Conservation (phyloP, 2,113 vertebrate species). For the Cromileptes altivelis region DNA sequence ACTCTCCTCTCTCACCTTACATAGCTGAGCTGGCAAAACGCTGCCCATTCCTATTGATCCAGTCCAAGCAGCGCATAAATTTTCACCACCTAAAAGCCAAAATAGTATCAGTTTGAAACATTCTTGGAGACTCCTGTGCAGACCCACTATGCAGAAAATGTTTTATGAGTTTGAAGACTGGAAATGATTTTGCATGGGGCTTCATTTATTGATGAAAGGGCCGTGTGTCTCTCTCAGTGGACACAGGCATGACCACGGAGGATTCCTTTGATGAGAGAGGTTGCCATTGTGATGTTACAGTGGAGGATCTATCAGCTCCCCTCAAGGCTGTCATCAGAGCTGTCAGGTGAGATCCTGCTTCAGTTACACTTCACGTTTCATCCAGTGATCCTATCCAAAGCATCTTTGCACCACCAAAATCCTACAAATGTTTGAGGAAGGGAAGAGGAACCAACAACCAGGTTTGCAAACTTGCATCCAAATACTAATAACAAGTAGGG, state of each 20-base stretch:
- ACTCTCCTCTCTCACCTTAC: constrained; percentile 1
- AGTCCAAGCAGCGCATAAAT: constrained; percentile 57
- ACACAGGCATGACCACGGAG: constrained; percentile 90
- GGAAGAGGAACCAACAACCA: not conserved
- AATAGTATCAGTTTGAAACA: constrained; percentile 56
- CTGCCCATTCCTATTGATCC: constrained; percentile 25
- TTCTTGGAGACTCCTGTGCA: constrained; percentile 37
- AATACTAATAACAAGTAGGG: not conserved
- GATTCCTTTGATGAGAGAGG: constrained; percentile 94
- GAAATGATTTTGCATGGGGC: constrained; percentile 28
- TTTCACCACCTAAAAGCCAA: constrained; percentile 54
- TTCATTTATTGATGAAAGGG: constrained; percentile 33
- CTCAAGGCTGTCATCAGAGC: constrained; percentile 97
- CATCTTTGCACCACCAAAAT: not conserved
- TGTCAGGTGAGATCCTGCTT: constrained; percentile 88
- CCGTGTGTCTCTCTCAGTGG: constrained; percentile 86
- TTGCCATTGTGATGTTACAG: constrained; percentile 96
- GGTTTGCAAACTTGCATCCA: not conserved
- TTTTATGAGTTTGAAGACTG: constrained; percentile 47
- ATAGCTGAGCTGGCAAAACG: constrained; percentile 50
- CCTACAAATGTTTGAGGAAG: too few relatives aligned
- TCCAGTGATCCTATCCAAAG: not conserved
- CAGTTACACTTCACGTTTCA: not conserved
- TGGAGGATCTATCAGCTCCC: constrained; percentile 96
- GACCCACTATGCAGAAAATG: constrained; percentile 14